A percentile compares a stretch with the other conserved stretches of the same genome.
Evolutionary conservation across 2,888 invertebrate species (phyloP).

Genomic region (Siphlonurus alternatus): DNA sequence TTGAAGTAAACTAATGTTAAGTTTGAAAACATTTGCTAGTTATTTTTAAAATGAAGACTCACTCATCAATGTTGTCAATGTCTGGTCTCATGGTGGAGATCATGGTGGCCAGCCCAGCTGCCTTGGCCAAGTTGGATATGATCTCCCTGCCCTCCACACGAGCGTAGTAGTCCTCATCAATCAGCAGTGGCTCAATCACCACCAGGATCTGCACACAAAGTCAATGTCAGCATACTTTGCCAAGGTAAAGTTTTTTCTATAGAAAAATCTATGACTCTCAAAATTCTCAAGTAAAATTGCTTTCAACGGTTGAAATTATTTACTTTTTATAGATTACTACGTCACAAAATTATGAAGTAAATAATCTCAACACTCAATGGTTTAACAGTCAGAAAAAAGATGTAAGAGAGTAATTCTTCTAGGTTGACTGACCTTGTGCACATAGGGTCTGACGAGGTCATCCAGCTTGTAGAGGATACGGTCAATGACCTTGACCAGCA

Average conservation of each 20-base stretch:
- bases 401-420: too few relatives aligned
- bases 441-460: slow-evolving; percentile 95
- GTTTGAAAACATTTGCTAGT: too few relatives aligned
- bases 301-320: neutral
- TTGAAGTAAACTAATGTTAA: too few relatives aligned
- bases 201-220: slow-evolving; percentile 59
- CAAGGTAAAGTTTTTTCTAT: too few relatives aligned
- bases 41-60: slow-evolving; percentile 11
- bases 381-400: too few relatives aligned
- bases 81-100: slow-evolving; percentile 99
- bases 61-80: slow-evolving; percentile 97
- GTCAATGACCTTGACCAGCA: slow-evolving; percentile 97
- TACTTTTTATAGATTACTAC: too few relatives aligned
- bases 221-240: too few relatives aligned
- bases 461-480: slow-evolving; percentile 95
- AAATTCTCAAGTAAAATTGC: too few relatives aligned
- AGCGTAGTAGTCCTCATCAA: slow-evolving; percentile 99
- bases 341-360: too few relatives aligned
- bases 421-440: slow-evolving; percentile 66
- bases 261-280: too few relatives aligned
- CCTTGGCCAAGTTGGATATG: slow-evolving; percentile 97
- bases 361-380: too few relatives aligned
- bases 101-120: slow-evolving; percentile 98
- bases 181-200: slow-evolving; percentile 94
- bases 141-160: slow-evolving; percentile 98